phyloP scores from a whole-genome alignment of 2,797 vertebrate genomes.

The Megalops cyprinoides region DNA sequence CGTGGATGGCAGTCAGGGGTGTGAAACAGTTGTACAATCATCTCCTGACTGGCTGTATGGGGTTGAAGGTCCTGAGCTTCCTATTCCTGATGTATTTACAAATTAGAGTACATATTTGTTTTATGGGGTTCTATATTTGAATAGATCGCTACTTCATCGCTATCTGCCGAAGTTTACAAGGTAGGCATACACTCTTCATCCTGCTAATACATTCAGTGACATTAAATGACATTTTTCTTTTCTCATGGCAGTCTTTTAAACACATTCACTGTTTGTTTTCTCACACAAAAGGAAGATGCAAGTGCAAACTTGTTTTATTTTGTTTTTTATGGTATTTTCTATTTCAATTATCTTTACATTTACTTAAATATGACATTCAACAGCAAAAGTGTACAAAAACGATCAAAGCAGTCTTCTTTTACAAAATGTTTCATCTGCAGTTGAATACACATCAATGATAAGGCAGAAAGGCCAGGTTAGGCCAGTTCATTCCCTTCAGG shows the following conservation, averaged over 20 bases:
- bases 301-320: no score
- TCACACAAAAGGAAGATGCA: not conserved
- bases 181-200: no score
- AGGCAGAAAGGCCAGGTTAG: not conserved
- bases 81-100: not conserved
- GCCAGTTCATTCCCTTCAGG: not conserved
- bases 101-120: not conserved
- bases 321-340: no score
- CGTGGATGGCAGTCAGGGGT: not conserved
- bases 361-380: not conserved
- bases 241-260: not conserved
- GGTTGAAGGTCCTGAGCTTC: not conserved
- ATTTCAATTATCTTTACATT: not conserved
- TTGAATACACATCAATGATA: not conserved
- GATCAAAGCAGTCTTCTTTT: not conserved
- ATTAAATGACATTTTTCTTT: not conserved
- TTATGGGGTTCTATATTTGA: no score
- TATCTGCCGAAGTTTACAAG: no score
- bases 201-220: no score
- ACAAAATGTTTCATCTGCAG: slow-evolving; percentile 1
- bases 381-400: not conserved
- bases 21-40: not conserved
- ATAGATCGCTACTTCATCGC: no score
- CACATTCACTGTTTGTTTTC: not conserved
- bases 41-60: no score